Conservation (phyloP, 2,888 invertebrate genomes). For the Oscheius sp. region DNA sequence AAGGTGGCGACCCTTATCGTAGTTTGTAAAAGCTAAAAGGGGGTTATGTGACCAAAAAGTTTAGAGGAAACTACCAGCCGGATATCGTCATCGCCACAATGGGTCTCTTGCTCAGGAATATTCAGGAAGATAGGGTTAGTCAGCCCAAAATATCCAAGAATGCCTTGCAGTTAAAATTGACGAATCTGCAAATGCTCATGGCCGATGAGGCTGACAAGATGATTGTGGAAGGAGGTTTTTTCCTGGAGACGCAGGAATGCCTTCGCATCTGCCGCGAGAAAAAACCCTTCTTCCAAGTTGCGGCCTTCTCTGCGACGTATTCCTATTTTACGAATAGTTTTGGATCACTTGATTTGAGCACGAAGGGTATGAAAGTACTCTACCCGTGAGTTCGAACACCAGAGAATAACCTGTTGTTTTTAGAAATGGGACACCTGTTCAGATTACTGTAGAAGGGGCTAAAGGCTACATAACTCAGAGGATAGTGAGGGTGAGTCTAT, state of each 20-base stretch:
- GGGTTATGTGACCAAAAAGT: background rate
- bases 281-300: background rate
- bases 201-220: constrained; percentile 53
- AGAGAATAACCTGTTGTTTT: background rate
- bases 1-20: background rate
- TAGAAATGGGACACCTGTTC: background rate
- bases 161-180: constrained; percentile 24
- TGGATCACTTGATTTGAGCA: background rate
- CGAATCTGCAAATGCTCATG: constrained; percentile 40
- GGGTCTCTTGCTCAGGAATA: background rate
- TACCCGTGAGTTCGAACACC: background rate
- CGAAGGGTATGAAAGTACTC: background rate
- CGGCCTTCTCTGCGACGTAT: constrained; percentile 19
- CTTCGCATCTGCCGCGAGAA: background rate
- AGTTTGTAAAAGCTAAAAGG: background rate
- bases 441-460: background rate
- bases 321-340: background rate
- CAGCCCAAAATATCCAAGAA: no score
- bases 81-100: constrained; percentile 21
- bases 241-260: constrained; percentile 35
- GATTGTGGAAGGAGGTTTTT: constrained; percentile 38
- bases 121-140: background rate
- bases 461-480: constrained; percentile 23
- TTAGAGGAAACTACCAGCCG: background rate
- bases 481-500: constrained; percentile 5